These are phyloP conservation scores for Tinamus major DNA, from an alignment of 2,797 vertebrate genomes.

Conservation along the genomic window DNA sequence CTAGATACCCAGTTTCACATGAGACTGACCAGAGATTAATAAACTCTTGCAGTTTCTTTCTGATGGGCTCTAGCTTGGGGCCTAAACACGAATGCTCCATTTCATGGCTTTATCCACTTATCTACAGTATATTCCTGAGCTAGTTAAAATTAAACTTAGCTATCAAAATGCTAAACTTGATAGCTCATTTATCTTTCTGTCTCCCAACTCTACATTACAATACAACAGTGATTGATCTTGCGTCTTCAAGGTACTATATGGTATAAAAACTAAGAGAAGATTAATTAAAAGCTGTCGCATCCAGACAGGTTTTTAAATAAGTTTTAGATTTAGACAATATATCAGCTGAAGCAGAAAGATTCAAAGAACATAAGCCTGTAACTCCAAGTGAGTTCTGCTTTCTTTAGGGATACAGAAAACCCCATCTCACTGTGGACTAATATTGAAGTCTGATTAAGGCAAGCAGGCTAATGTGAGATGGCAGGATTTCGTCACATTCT, in stretches of 20 bases:
- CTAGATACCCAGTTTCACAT: neutral
- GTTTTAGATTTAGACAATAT: slow-evolving; percentile 87
- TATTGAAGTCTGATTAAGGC: slow-evolving; percentile 13
- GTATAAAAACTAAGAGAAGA: slow-evolving; percentile 87
- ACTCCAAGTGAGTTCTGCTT: slow-evolving; percentile 68
- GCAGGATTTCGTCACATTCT: slow-evolving; percentile 18
- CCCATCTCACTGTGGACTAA: slow-evolving; percentile 34
- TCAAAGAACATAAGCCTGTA: slow-evolving; percentile 68
- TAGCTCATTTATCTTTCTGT: slow-evolving; percentile 89
- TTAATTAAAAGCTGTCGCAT: slow-evolving; percentile 86
- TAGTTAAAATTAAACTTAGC: slow-evolving; percentile 87
- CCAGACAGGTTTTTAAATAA: slow-evolving; percentile 88
- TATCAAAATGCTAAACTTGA: slow-evolving; percentile 86
- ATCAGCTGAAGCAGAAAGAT: slow-evolving; percentile 85
- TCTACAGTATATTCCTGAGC: slow-evolving; percentile 82
- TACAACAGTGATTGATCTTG: slow-evolving; percentile 85
- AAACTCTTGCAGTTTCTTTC: slow-evolving; percentile 56
- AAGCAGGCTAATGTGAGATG: neutral
- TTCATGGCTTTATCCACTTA: slow-evolving; percentile 77
- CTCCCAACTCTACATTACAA: slow-evolving; percentile 82
- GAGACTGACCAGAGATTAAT: slow-evolving; percentile 7
- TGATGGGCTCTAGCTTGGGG: slow-evolving; percentile 22
- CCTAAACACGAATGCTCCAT: slow-evolving; percentile 54
- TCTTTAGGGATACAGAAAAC: slow-evolving; percentile 67
- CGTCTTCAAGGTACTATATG: slow-evolving; percentile 86